Percentiles rank a stretch among this genome's conserved stretches.
Conservation (phyloP, 2,888 invertebrate genomes). For the Bedellia somnulentella region DNA sequence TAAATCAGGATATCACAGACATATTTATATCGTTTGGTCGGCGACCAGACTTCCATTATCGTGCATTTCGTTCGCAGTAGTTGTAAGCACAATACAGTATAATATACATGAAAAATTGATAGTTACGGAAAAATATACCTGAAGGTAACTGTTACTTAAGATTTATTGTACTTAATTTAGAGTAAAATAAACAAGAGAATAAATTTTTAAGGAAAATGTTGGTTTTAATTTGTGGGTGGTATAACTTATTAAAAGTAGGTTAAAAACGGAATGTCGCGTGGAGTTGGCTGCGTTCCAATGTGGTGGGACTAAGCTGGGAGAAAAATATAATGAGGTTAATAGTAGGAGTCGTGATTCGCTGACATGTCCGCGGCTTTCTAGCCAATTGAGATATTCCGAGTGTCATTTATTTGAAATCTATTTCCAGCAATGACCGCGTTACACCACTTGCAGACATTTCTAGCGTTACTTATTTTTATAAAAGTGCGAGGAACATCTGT, state of each 20-base stretch:
- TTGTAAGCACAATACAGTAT: constrained; percentile 45
- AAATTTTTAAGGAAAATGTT: constrained; percentile 42
- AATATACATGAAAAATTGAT: no score
- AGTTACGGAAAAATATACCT: no score
- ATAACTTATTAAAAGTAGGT: constrained; percentile 1
- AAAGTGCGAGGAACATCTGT: no score
- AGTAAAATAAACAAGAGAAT: constrained; percentile 48
- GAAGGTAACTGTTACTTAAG: no score
- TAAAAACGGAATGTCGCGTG: background rate
- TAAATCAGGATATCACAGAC: constrained; percentile 1
- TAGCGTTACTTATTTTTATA: no score
- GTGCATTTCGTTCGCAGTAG: constrained; percentile 53
- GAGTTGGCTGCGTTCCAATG: background rate
- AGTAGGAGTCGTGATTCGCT: no score
- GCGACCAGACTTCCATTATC: constrained; percentile 40
- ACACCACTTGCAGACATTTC: no score
- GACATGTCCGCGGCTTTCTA: no score
- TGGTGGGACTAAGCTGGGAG: background rate
- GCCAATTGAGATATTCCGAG: no score
- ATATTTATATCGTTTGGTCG: constrained; percentile 4
- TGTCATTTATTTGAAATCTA: no score
- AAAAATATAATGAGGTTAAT: constrained; percentile 2
- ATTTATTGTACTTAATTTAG: constrained; percentile 55
- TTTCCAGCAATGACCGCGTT: no score
- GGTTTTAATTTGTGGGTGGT: constrained; percentile 16